Evolutionary conservation across 2,113 vertebrate species (phyloP).

Genomic region (Xenopus laevis): DNA sequence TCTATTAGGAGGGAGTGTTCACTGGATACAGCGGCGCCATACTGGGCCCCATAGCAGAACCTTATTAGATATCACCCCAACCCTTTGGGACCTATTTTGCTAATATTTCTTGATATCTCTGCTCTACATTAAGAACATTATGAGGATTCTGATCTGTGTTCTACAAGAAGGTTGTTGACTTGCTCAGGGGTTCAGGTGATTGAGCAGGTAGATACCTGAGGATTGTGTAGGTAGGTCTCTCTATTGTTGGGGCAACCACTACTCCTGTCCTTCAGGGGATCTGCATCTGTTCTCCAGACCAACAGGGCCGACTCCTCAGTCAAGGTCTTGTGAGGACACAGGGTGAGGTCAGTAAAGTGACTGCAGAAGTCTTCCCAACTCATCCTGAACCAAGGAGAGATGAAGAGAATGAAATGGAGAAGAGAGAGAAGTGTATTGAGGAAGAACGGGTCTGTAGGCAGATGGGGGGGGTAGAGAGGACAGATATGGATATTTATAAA

Average conservation of each 20-base stretch:
- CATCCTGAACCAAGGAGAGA: slow-evolving; percentile 62
- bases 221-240: slow-evolving; percentile 74
- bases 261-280: slow-evolving; percentile 62
- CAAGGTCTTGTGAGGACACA: slow-evolving; percentile 66
- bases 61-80: too few relatives aligned
- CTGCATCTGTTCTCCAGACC: slow-evolving; percentile 55
- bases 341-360: slow-evolving; percentile 73
- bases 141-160: neutral
- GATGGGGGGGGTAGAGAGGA: neutral
- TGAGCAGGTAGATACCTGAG: slow-evolving; percentile 60
- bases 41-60: too few relatives aligned
- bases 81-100: too few relatives aligned
- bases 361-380: slow-evolving; percentile 72
- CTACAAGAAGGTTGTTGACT: neutral
- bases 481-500: neutral
- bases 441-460: neutral
- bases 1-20: slow-evolving; percentile 33
- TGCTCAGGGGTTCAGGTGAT: neutral
- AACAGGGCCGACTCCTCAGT: slow-evolving; percentile 59
- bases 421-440: too few relatives aligned
- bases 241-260: slow-evolving; percentile 76
- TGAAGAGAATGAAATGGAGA: neutral
- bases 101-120: too few relatives aligned
- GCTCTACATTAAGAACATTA: too few relatives aligned
- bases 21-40: neutral